A percentile compares a stretch with the other conserved stretches of the same genome.
Conservation (phyloP, 1,140 invertebrate species). For the Anoplophora glabripennis region DNA sequence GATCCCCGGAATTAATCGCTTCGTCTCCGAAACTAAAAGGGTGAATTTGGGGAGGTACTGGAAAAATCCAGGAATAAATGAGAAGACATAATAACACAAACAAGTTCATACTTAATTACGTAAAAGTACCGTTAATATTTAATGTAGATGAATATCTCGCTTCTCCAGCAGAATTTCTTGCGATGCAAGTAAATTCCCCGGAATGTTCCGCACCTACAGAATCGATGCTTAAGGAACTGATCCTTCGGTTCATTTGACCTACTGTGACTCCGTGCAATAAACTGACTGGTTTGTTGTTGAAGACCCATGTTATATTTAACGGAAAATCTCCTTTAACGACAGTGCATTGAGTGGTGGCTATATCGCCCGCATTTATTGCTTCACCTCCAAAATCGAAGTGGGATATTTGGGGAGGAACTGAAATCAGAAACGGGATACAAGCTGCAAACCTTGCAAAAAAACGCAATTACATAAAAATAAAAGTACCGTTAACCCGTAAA, state of each 20-base stretch:
- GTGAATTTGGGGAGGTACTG: slow-evolving; percentile 67
- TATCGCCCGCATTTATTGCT: slow-evolving; percentile 68
- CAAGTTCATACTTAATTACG: slow-evolving; percentile 2
- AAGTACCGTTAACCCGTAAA: slow-evolving; percentile 62
- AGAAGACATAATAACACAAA: slow-evolving; percentile 16
- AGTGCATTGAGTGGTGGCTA: slow-evolving; percentile 66
- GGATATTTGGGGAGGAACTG: slow-evolving; percentile 38
- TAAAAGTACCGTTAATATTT: too few species aligned
- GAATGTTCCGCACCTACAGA: slow-evolving; percentile 55
- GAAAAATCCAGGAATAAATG: slow-evolving; percentile 26
- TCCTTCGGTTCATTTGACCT: slow-evolving; percentile 52
- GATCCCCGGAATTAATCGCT: slow-evolving; percentile 65
- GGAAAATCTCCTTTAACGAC: slow-evolving; percentile 75
- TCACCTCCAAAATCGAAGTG: slow-evolving; percentile 55
- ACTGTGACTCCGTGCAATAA: slow-evolving; percentile 48
- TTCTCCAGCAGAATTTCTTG: slow-evolving; percentile 57
- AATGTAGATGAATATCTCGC: too few species aligned
- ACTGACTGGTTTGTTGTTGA: slow-evolving; percentile 36
- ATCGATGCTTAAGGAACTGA: slow-evolving; percentile 60
- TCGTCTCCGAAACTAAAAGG: slow-evolving; percentile 71
- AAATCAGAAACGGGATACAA: slow-evolving; percentile 54
- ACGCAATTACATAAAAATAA: not conserved
- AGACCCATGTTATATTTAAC: slow-evolving; percentile 66
- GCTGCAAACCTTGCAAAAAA: slow-evolving; percentile 45
- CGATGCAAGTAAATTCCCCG: slow-evolving; percentile 63